phyloP scores from a whole-genome alignment of 1,140 invertebrate genomes.

The Orius insidiosus region DNA sequence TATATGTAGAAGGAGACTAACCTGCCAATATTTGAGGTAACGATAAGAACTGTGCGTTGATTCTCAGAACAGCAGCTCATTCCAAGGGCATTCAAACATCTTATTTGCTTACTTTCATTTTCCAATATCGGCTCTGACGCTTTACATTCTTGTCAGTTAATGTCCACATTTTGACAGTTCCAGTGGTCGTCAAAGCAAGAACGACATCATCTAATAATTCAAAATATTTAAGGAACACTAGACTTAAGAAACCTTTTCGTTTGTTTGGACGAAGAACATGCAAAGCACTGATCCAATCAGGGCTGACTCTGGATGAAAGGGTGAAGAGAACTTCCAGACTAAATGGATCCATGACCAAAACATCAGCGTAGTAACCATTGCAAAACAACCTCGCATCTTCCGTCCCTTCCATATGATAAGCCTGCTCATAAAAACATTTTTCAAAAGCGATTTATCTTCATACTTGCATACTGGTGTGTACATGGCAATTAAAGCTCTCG shows the following conservation, averaged over 20 bases:
- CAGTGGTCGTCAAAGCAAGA: constrained; percentile 86
- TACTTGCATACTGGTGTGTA: constrained; percentile 86
- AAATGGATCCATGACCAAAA: constrained; percentile 90
- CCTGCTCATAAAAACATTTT: constrained; percentile 32
- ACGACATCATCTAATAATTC: constrained; percentile 74
- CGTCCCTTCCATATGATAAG: constrained; percentile 63
- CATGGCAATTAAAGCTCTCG: constrained; percentile 72
- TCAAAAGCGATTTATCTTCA: no score
- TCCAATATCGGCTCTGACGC: constrained; percentile 80
- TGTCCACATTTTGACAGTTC: constrained; percentile 97
- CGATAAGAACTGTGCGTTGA: constrained; percentile 88
- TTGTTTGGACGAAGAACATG: constrained; percentile 79
- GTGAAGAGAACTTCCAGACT: constrained; percentile 84
- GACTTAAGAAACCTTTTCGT: constrained; percentile 39
- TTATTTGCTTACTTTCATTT: constrained; percentile 94
- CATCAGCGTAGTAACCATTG: constrained; percentile 94
- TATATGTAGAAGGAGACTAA: constrained; percentile 25
- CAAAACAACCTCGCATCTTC: constrained; percentile 74
- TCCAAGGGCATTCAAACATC: constrained; percentile 80
- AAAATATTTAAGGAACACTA: not conserved
- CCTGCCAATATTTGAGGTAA: constrained; percentile 95
- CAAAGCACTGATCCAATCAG: constrained; percentile 95
- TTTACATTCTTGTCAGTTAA: constrained; percentile 62
- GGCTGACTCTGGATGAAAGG: constrained; percentile 85
- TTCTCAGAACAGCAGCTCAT: constrained; percentile 90